Evolutionary conservation across 2,797 vertebrate species (phyloP), one percentile per base, ranked within the genome.

Genomic region (Harpagifer antarcticus): DNA sequence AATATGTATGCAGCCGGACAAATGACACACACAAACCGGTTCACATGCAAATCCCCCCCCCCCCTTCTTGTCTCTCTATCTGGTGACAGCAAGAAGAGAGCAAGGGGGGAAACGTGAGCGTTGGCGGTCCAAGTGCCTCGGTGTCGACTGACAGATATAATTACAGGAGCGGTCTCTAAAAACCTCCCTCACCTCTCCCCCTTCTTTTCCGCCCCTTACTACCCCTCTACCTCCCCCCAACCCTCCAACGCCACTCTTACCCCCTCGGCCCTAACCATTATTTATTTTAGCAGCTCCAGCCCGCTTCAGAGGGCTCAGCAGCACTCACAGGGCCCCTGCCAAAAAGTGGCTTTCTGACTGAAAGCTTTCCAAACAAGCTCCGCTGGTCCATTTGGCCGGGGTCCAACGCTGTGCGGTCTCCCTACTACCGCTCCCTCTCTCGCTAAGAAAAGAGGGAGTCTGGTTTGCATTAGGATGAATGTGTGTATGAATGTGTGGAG

Each of bases 351-450:
- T 95, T 96, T 96, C 95, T 95, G 96, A 96, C 93, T 92, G 96
- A 96, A 96, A 95, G 94, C 93, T 95, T 96, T 92, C 93, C 92
- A 95, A 96, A 96, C 96, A 96, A 96, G 95, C 92, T 93, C 93
- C 92, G 89, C 94, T 95, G 95, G 93, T 88, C 91, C 43, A 87
- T 94, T 95, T 93, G 96, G 96, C 96, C 10, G 0, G 53, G 76
- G 5, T 95, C 96, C 96, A 98, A 81, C 66, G 72, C 86, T 88
- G 87, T 92, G 88, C 89, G 89, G 90, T 91, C 90, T 90, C 86
- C 75, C 76, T 83, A 83, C 89, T 87, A 83, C 76, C 68, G 84
- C 88, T 88, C 84, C 64, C 73, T 80, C 76, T 65, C 80, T 74
- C 82, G 56, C 74, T 20, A 80, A 88, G 85, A 86, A 88, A 86